Base-by-base conservation (phyloP, 2,113 vertebrate genomes). In the Oreochromis aureus region DNA sequence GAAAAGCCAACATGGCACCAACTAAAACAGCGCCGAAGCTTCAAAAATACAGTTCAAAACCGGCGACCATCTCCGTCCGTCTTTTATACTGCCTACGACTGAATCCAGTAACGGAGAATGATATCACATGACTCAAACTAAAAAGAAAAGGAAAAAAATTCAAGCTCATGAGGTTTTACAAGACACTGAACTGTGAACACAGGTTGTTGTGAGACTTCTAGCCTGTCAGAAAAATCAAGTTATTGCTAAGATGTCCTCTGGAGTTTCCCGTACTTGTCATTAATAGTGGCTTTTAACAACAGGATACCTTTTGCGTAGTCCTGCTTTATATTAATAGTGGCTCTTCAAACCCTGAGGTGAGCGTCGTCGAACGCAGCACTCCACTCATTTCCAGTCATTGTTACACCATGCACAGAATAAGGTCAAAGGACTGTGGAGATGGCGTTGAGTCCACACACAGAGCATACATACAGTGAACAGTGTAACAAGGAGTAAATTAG, bases 341-440 rank as follows among this genome's bases (percentile, higher is more conserved):
- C 92, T 95, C 92, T 95, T 95, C 92, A 93, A 92, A 94, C 94
- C 95, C 94, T 95, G 94, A 96, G 92, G 94, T 92, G 94, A 95
- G 93, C 66, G 88, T 94, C 90, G 79, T 86, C 82, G 69, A 93
- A 95, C 81, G 88, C 90, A 91, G 92, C 93, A 92, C 93, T 93
- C 91, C 85, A 90, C 93, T 92, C 92, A 53, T 87, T 94, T 95
- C 94, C 95, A 96, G 94, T 96, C 94, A 91, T 94, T 87, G 91
- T 94, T 93, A 91, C 90, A 93, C 93, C 94, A 93, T 92, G 92
- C 95, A 95, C 91, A 91, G 89, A 88, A 22, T 44, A 82, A 78
- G 88, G 86, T 88, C 81, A 82, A 86, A 59, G 85, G 89, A 90
- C 91, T 90, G 91, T 80, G 89, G 91, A 86, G 95, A 91, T 94